Base-by-base conservation (phyloP, 2,797 vertebrate genomes). In the Coracias cyanogaster region DNA sequence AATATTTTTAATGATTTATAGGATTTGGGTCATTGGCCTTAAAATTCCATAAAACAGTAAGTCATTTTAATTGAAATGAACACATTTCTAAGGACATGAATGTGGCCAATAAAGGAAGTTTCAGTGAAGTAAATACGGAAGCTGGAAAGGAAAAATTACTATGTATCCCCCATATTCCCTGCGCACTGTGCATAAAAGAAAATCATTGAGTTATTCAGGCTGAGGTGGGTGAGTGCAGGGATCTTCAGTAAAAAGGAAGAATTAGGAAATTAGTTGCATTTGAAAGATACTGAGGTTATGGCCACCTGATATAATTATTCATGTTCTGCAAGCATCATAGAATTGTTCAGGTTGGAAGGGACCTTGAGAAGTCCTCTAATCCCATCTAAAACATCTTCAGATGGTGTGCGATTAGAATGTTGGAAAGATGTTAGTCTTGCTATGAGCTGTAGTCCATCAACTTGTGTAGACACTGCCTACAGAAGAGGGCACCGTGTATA, bases 1-100 rank as follows among this genome's bases (percentile, higher is more conserved):
- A 77, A 24, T 76, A 72, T 92, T 93, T 96, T 89, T 91, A 89
- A 94, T 89, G 90, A 93, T 94, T 96, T 95, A 79, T 73, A 74
- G 64, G 76, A 58, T 90, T 89, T 92, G 54, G 69, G 22, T 96
- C 92, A 60, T 85, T 95, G 31, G 89, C n/a, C 22, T 81, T 96
- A 58, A 90, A 61, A 28, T 93, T 67, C 64, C 25, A 79, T 89
- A 82, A 94, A 95, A 93, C n/a, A 91, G 48, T 71, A 73, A 93
- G 31, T 67, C 11, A 78, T 67, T 91, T 94, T 84, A 92, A 89
- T 82, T 86, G 93, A 97, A 89, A 82, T 0, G 7, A 93, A 69
- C 70, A 64, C 3, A 7, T 74, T 91, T 92, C 48, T 90, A 74
- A 77, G 82, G 86, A 86, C 12, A 35, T 10, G 46, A 94, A 89